Conservation (phyloP, 2,888 invertebrate genomes). For the Merodon equestris region DNA sequence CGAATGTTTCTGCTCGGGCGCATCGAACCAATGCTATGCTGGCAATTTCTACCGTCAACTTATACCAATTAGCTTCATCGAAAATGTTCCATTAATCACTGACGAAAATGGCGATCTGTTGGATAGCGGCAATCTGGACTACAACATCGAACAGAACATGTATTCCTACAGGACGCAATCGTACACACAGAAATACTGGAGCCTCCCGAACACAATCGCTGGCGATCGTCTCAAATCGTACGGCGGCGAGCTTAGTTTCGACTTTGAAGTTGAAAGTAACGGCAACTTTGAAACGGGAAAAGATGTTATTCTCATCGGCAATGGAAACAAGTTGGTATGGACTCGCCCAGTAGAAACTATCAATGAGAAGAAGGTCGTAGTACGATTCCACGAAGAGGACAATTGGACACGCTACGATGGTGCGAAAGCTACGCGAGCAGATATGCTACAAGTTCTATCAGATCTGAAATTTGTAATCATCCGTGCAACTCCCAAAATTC, state of each 20-base stretch:
- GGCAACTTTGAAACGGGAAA: slow-evolving; percentile 83
- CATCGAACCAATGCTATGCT: slow-evolving; percentile 84
- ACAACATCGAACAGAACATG: slow-evolving; percentile 82
- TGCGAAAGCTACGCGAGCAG: slow-evolving; percentile 85
- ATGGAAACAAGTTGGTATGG: slow-evolving; percentile 88
- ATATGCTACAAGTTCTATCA: slow-evolving; percentile 91
- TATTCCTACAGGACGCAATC: slow-evolving; percentile 81
- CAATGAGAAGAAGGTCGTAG: slow-evolving; percentile 77
- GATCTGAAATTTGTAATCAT: slow-evolving; percentile 91
- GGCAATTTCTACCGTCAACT: slow-evolving; percentile 82
- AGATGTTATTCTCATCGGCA: slow-evolving; percentile 90
- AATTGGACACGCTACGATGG: slow-evolving; percentile 84
- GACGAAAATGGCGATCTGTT: slow-evolving; percentile 78
- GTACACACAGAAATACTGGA: slow-evolving; percentile 84
- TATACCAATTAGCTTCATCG: slow-evolving; percentile 83
- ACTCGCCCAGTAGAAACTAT: slow-evolving; percentile 73
- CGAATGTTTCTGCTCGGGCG: slow-evolving; percentile 93
- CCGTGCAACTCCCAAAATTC: slow-evolving; percentile 86
- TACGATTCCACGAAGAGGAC: slow-evolving; percentile 83
- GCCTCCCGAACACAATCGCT: slow-evolving; percentile 84
- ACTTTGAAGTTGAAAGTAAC: slow-evolving; percentile 84
- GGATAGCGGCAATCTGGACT: slow-evolving; percentile 75
- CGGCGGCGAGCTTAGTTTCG: slow-evolving; percentile 89
- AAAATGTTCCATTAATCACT: slow-evolving; percentile 82
- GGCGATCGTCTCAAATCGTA: slow-evolving; percentile 91